Evolutionary conservation across 2,888 invertebrate species (phyloP).

Genomic region (Panzeria rudis): DNA sequence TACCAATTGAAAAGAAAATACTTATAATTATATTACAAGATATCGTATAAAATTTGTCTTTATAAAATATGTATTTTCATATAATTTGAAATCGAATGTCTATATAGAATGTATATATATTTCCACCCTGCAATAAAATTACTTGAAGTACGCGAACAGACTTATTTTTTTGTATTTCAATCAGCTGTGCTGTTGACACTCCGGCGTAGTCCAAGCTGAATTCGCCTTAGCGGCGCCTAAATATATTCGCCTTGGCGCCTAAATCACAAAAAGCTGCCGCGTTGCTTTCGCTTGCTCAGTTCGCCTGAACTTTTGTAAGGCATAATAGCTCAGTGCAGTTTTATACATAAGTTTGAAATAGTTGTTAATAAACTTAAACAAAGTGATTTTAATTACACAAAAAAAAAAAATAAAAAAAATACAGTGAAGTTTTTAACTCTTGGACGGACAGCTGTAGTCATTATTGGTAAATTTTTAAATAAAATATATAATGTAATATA

Average conservation of each 20-base stretch:
- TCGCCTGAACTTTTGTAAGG: neutral
- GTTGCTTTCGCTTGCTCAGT: neutral
- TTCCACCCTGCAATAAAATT: neutral
- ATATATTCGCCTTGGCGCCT: neutral
- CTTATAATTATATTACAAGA: no score
- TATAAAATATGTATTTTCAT: no score
- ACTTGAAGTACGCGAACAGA: neutral
- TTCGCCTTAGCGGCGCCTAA: neutral
- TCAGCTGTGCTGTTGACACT: neutral
- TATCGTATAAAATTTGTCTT: no score
- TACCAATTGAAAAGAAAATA: no score
- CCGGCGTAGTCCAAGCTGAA: neutral
- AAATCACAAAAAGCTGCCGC: neutral
- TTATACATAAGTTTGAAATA: neutral
- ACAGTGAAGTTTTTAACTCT: neutral
- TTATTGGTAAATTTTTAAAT: neutral
- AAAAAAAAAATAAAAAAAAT: neutral
- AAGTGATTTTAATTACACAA: neutral
- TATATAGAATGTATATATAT: no score
- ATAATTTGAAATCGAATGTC: no score
- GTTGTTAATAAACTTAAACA: neutral
- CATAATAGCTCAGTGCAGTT: neutral
- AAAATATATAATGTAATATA: neutral
- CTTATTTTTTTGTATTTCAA: neutral
- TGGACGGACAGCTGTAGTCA: neutral